Base-by-base conservation (phyloP, 2,888 invertebrate species). In the Crocallis elinguaria region DNA sequence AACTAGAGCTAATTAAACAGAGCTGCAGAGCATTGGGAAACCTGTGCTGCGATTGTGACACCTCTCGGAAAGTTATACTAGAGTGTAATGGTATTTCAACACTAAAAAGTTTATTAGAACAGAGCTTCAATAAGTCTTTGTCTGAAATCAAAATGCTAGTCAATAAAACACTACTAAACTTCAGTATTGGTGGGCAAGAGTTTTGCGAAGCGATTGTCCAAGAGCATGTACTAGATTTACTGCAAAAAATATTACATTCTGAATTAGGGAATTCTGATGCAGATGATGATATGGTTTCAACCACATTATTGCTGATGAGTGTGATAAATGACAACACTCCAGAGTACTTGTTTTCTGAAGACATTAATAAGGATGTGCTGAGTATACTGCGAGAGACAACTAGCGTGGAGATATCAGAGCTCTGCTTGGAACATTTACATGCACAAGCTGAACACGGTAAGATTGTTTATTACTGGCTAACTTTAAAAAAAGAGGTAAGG, bases 11-110 rank as follows among this genome's bases (percentile, higher is more conserved):
- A 43, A 86, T 94, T 6, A 94, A 94, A 63, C 96, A 98, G 76
- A 93, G 95, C 30, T 96, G 96, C 66, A 93, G 98, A 69, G 96
- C 97, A 2, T 88, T 98, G 14, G 98, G 97, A 27, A 98, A 98
- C 82, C 94, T 98, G 73, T 97, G 97, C 79, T 98, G 95, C 79
- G 95, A 97, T 75, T 97, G 97, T 87, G 95, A 97, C 88, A 90
- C 92, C 69, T 93, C 94, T 12, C 90, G 94, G 59, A 92, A 92
- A 54, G 77, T 92, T 44, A 89, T 94, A 27, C 69, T 85, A 1
- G 75, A 82, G 9, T 66, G 64, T 36, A 82, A 92, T 49, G 94
- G 94, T 1, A 85, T 94, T 53, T 72, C 79, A 38, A 79, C 82
- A 33, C 74, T 93, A 5, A 71, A 86, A 49, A 82, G 82, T 12